A percentile compares a stretch with the other conserved stretches of the same genome.
phyloP scores from a whole-genome alignment of 2,113 vertebrate species.

The Oplegnathus fasciatus region DNA sequence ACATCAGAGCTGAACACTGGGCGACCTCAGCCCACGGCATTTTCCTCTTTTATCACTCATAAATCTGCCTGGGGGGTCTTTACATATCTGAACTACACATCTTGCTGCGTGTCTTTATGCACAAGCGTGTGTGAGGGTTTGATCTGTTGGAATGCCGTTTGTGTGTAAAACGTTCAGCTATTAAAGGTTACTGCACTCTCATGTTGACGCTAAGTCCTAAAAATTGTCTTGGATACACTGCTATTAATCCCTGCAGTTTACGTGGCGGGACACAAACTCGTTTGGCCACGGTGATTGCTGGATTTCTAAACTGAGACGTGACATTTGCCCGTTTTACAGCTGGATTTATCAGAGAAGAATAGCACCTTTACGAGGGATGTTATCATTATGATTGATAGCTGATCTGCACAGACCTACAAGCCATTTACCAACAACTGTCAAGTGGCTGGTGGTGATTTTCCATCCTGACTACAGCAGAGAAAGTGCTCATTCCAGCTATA shows the following conservation, averaged over 20 bases:
- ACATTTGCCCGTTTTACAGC: constrained; percentile 16
- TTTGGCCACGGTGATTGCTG: background rate
- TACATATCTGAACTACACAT: constrained; percentile 28
- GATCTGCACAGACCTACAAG: constrained; percentile 14
- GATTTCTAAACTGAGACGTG: background rate
- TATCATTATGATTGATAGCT: constrained; percentile 23
- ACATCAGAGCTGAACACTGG: constrained; percentile 14
- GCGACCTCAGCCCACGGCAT: background rate
- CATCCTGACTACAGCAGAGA: background rate
- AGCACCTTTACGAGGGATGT: background rate
- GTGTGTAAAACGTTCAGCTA: background rate
- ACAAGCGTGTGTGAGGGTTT: background rate
- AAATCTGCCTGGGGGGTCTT: constrained; percentile 22
- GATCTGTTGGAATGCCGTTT: background rate
- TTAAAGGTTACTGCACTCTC: background rate
- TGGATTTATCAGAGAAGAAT: constrained; percentile 20
- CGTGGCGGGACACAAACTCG: constrained; percentile 32
- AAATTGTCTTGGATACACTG: background rate
- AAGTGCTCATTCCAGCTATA: background rate
- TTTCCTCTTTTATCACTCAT: constrained; percentile 20
- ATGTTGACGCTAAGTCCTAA: background rate
- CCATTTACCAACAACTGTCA: constrained; percentile 1
- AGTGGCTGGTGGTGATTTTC: constrained; percentile 20
- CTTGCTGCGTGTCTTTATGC: constrained; percentile 14
- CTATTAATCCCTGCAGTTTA: constrained; percentile 6